Conservation (phyloP, 2,888 invertebrate genomes). For the Chromoteleia sp. region DNA sequence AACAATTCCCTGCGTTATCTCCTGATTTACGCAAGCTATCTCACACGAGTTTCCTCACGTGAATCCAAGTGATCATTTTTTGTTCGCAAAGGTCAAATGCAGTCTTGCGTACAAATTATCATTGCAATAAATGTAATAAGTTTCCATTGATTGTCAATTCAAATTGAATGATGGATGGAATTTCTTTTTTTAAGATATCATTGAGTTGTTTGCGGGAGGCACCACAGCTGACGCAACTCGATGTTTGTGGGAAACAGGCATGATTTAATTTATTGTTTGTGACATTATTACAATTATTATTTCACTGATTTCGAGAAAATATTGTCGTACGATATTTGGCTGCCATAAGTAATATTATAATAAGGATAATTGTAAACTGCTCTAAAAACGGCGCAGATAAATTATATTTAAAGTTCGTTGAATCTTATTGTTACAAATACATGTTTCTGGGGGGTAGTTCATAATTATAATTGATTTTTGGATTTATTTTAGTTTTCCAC, state of each 20-base stretch:
- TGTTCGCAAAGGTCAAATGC: constrained; percentile 40
- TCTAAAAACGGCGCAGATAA: no score
- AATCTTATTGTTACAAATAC: no score
- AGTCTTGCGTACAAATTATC: constrained; percentile 49
- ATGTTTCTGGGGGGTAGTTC: no score
- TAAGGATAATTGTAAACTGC: no score
- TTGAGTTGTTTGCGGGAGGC: constrained; percentile 49
- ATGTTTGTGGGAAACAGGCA: background rate
- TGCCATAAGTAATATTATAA: no score
- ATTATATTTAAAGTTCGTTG: no score
- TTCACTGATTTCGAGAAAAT: no score
- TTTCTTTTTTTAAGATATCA: constrained; percentile 32
- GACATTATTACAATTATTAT: background rate
- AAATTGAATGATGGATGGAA: constrained; percentile 22
- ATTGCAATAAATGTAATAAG: constrained; percentile 38
- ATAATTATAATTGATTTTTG: no score
- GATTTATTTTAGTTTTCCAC: no score
- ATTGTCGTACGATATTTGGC: no score
- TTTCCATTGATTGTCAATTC: constrained; percentile 28
- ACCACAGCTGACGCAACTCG: constrained; percentile 27
- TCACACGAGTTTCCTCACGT: constrained; percentile 82
- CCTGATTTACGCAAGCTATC: constrained; percentile 65
- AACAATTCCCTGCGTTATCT: constrained; percentile 35
- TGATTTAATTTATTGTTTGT: background rate
- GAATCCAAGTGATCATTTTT: constrained; percentile 74